phyloP scores from a whole-genome alignment of 2,888 invertebrate genomes.

The Falcaria lacertinaria region DNA sequence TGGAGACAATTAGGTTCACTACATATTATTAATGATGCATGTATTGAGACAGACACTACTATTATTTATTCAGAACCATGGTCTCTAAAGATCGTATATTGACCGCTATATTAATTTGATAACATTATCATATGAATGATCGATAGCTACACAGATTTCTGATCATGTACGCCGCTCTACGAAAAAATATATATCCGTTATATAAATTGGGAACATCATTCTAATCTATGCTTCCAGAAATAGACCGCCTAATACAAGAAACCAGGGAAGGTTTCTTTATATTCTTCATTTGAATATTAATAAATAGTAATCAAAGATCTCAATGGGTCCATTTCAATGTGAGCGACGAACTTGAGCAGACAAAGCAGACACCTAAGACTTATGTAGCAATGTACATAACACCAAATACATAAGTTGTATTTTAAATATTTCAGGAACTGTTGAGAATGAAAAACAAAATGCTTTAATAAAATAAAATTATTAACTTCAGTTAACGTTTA shows the following conservation, averaged over 20 bases:
- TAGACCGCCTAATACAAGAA: no score
- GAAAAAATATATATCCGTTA: background rate
- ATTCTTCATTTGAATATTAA: no score
- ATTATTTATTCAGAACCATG: slow-evolving; percentile 46
- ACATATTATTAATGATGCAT: slow-evolving; percentile 34
- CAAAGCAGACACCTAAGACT: background rate
- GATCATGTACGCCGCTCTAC: background rate
- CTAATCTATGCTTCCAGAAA: no score
- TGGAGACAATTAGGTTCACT: slow-evolving; percentile 59
- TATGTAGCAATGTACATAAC: background rate
- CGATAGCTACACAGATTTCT: background rate
- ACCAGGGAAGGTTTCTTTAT: no score
- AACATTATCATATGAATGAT: background rate
- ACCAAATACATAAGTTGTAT: background rate
- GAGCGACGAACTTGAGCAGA: background rate
- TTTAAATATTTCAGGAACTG: background rate
- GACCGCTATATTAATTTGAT: background rate
- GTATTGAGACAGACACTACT: slow-evolving; percentile 25
- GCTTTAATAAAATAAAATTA: background rate
- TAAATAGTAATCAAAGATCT: no score
- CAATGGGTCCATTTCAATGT: background rate
- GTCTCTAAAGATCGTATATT: slow-evolving; percentile 32
- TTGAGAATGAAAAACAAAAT: background rate
- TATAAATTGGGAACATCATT: no score
- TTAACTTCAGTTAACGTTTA: background rate